Percentiles rank a stretch among this genome's conserved stretches.
Evolutionary conservation across 2,797 vertebrate genomes (phyloP).

Genomic region (Melanotaenia parkinsoni): DNA sequence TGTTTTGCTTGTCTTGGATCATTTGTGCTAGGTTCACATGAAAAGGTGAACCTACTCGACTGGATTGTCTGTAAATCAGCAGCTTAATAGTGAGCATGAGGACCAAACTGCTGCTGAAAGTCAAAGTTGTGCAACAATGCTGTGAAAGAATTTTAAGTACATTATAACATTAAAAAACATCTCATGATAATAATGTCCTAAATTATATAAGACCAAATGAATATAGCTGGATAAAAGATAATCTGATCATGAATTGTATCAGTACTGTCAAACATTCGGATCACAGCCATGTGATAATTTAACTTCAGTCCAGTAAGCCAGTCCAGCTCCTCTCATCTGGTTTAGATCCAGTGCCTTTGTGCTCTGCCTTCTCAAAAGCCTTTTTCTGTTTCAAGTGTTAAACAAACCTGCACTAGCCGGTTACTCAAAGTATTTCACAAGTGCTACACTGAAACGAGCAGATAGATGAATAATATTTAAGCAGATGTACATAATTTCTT

Average conservation of each 20-base stretch:
- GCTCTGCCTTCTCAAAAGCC: constrained; percentile 52
- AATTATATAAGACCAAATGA: neutral
- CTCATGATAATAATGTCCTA: neutral
- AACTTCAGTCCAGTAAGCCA: constrained; percentile 15
- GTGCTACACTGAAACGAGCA: constrained; percentile 82
- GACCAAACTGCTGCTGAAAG: constrained; percentile 1
- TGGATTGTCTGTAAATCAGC: neutral
- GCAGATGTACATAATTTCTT: constrained; percentile 73
- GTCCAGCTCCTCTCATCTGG: constrained; percentile 24
- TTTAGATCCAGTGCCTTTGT: constrained; percentile 62
- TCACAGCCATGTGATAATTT: constrained; percentile 11
- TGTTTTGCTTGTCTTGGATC: no score
- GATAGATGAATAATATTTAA: constrained; percentile 69
- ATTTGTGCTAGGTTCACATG: neutral
- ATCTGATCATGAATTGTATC: constrained; percentile 14
- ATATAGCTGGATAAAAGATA: neutral
- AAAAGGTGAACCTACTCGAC: neutral
- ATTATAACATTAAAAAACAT: neutral
- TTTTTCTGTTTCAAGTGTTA: constrained; percentile 36
- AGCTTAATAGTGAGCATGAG: neutral
- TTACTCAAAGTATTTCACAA: constrained; percentile 75
- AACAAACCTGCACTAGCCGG: constrained; percentile 44
- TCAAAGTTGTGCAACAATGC: neutral
- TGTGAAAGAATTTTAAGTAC: neutral
- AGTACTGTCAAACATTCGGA: constrained; percentile 36